Evolutionary conservation across 1,140 invertebrate genomes (phyloP), one percentile per base, ranked within the genome.

Genomic region (Sarcophaga peregrina): DNA sequence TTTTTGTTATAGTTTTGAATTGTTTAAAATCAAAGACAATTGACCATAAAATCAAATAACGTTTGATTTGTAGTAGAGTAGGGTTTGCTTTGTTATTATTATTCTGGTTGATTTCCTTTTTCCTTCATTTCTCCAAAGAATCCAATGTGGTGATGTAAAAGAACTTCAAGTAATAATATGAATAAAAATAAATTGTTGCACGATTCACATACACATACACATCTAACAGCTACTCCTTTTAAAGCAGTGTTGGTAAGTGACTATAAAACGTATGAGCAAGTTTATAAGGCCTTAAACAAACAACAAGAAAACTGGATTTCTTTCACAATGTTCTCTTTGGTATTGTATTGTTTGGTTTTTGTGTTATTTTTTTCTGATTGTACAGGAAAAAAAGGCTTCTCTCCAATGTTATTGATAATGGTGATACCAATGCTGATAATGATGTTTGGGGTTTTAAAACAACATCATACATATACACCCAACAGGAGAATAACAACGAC

Each of bases 151-250:
- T n/a, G n/a, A n/a, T n/a, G 10, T 6, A 25, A n/a, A 68, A 68
- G 62, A 68, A 68, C 20, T 68, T n/a, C 62, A 68, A 68, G 8
- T 20, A 68, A 37, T 37, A 52, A 68, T 68, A 68, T 68, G 62
- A 68, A 68, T 9, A 68, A 68, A 68, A 68, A 68, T 9, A 68
- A 68, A 20, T 68, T 20, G n/a, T 68, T 68, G 17, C 62, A 68
- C 62, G 62, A 68, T 68, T 68, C 62, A n/a, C 15, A 58, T n/a
- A n/a, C 54, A 58, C 54, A n/a, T 20, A 25, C 6, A 20, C 7
- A 20, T 37, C 25, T 37, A 37, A 37, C 25, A 37, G 25, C 62
- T 68, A 20, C 62, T 20, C 17, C 6, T 58, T 13, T n/a, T 58
- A 13, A 3, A n/a, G 62, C 20, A 68, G 54, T 15, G 6, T 13